Evolutionary conservation across 2,888 invertebrate species (phyloP).

Genomic region (Stictocephala bisonia): DNA sequence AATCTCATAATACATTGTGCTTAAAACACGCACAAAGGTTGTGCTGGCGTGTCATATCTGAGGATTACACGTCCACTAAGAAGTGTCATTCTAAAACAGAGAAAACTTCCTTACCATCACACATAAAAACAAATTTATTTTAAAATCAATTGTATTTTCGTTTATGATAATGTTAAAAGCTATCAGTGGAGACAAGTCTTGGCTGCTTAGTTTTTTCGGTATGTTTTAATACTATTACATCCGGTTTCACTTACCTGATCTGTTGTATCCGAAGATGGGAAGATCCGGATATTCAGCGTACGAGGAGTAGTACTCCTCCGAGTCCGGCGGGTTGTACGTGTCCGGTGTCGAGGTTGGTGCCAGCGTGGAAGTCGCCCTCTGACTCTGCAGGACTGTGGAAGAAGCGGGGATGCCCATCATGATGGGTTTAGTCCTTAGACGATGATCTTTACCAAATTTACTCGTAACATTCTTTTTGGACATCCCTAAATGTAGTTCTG

Average conservation of each 20-base stretch:
- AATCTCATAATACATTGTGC: too few species aligned
- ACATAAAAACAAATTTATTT: too few species aligned
- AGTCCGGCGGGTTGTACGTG: conserved; percentile 4
- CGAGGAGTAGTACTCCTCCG: conserved; percentile 54
- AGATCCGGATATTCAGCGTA: conserved; percentile 53
- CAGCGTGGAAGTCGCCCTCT: conserved; percentile 38
- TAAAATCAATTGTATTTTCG: too few species aligned
- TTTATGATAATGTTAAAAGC: too few species aligned
- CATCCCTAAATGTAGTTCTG: too few species aligned
- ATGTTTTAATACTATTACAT: neutral
- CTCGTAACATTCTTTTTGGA: neutral
- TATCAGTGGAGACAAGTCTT: too few species aligned
- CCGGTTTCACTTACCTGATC: conserved; percentile 50
- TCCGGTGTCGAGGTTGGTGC: conserved; percentile 38
- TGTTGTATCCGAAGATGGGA: conserved; percentile 46
- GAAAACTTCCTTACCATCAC: too few species aligned
- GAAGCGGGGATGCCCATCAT: conserved; percentile 47
- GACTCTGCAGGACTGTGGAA: conserved; percentile 33
- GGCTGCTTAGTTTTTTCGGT: too few species aligned
- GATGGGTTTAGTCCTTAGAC: conserved; percentile 10
- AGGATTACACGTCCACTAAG: too few species aligned
- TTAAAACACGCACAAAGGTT: too few species aligned
- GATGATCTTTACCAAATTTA: neutral
- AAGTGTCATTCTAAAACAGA: too few species aligned
- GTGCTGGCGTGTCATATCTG: too few species aligned